phyloP scores from a whole-genome alignment of 2,888 invertebrate species.

The Lasioglossum morio region DNA sequence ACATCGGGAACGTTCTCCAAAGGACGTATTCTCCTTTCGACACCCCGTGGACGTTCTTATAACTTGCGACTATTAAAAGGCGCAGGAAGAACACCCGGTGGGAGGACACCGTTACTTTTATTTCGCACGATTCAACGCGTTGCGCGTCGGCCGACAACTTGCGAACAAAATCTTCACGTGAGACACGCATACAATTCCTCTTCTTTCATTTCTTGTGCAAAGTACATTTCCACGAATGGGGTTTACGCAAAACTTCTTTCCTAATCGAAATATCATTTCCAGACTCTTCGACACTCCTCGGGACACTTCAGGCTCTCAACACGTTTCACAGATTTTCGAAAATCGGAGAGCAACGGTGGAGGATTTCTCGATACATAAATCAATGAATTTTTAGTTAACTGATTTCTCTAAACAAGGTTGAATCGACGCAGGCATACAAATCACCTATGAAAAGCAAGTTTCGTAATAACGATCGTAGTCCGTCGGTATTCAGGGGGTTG shows the following conservation, averaged over 20 bases:
- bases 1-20: slow-evolving; percentile 21
- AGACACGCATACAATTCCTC: neutral
- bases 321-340: no score
- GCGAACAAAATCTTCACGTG: neutral
- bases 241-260: neutral
- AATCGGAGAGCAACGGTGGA: no score
- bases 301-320: no score
- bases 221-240: neutral
- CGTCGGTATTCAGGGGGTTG: neutral
- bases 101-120: slow-evolving; percentile 33
- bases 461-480: neutral
- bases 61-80: slow-evolving; percentile 35
- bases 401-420: neutral
- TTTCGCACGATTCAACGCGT: slow-evolving; percentile 24
- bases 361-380: no score
- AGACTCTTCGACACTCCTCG: no score
- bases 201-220: neutral
- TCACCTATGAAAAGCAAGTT: neutral
- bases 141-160: neutral
- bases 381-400: no score
- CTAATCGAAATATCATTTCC: neutral
- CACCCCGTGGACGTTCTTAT: slow-evolving; percentile 35
- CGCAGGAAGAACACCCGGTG: slow-evolving; percentile 59
- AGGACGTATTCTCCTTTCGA: slow-evolving; percentile 35
- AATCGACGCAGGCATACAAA: neutral